A percentile compares a stretch with the other conserved stretches of the same genome.
phyloP scores from a whole-genome alignment of 2,797 vertebrate genomes.

The Cynopterus sphinx region DNA sequence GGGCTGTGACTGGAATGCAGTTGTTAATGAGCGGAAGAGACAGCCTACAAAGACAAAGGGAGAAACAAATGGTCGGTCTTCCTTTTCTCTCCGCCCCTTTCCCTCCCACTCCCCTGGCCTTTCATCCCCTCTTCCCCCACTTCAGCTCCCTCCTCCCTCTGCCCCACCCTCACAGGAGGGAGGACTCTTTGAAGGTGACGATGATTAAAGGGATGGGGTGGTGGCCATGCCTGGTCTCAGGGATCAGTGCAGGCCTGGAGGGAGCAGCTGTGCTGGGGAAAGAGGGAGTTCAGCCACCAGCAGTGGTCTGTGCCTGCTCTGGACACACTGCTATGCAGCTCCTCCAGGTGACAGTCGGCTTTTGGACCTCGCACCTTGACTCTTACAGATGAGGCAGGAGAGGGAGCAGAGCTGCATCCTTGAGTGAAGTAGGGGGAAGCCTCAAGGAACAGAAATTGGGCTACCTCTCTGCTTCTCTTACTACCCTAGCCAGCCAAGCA shows the following conservation, averaged over 20 bases:
- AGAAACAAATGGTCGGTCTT: background rate
- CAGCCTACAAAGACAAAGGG: background rate
- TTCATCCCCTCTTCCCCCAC: background rate
- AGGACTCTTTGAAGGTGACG: background rate
- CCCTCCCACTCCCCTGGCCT: background rate
- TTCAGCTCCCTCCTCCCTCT: no score
- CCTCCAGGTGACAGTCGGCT: background rate
- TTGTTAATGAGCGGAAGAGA: background rate
- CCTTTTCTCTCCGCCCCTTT: no score
- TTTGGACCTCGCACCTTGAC: background rate
- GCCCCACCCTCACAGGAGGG: rapidly evolving
- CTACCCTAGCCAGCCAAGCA: background rate
- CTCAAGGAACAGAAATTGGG: background rate
- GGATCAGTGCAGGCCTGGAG: background rate
- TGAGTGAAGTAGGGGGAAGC: background rate
- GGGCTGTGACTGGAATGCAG: background rate
- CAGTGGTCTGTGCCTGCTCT: background rate
- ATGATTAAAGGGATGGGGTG: background rate
- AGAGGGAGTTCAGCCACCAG: background rate
- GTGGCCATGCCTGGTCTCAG: background rate
- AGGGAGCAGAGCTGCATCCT: background rate
- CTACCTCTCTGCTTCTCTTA: background rate
- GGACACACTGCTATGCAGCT: background rate
- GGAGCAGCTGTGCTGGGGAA: background rate
- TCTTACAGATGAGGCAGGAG: background rate